Base-by-base conservation (phyloP, 35 echinoderm and acorn worm genomes). In the Strongylocentrotus purpuratus region DNA sequence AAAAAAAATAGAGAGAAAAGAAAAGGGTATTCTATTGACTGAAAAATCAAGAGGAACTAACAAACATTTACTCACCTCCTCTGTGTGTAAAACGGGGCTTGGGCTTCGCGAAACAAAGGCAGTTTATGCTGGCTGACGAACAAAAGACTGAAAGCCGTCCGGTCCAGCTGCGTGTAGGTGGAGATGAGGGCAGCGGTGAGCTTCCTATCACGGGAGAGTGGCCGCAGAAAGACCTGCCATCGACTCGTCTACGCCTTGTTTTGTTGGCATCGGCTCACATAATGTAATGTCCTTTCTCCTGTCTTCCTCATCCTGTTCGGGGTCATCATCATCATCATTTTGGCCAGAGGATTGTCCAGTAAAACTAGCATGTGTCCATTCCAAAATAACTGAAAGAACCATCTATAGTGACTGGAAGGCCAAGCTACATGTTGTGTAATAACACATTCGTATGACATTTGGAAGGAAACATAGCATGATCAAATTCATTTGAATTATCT, bases 11-110 rank as follows among this genome's bases (percentile, higher is more conserved):
- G 65, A 78, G 65, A 78, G 20, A 78, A 78, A 2, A 78, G 28
- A 78, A 78, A 17, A 17, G 2, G 22, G 65, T 78, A 10, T 78
- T 78, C 65, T 78, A 78, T 78, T 78, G 65, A 78, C 22, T 78
- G 65, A 22, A n/a, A 28, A 78, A 78, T 78, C 65, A 89, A 46
- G n/a, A 89, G 45, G 33, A 89, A 89, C 45, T 46, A 33, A 89
- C 87, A 89, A 89, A 89, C 87, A 89, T 89, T 89, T 89, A 89
- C 87, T 89, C 87, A 89, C 87, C 87, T 89, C 32, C 87, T 89
- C 87, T 89, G 87, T 45, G 45, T 46, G 87, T 45, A 33, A 46
- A 33, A 46, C 14, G 45, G 12, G 87, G 87, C 45, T 89, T 33
- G 65, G 87, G 87, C 87, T 89, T 45, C 33, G 18, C 20, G 87